Evolutionary conservation across 2,888 invertebrate genomes (phyloP).

Genomic region (Campoletis raptor): DNA sequence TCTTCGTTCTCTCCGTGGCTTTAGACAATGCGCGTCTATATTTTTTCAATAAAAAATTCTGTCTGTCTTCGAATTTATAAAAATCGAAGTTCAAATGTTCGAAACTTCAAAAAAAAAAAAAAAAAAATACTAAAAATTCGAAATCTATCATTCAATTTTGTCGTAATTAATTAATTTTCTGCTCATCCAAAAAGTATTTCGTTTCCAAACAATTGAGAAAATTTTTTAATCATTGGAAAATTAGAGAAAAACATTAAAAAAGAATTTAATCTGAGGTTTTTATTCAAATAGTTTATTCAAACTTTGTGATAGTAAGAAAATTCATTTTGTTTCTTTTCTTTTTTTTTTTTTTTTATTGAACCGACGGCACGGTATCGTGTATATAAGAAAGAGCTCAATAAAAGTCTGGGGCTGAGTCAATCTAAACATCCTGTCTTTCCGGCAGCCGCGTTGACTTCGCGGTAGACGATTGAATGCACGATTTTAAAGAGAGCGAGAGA

Average conservation of each 20-base stretch:
- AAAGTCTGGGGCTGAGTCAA: slow-evolving; percentile 75
- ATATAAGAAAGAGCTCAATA: slow-evolving; percentile 71
- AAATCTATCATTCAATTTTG: too few relatives aligned
- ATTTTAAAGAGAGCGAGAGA: slow-evolving; percentile 30
- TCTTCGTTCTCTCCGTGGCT: neutral
- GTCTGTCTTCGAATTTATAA: neutral
- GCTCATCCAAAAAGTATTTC: neutral
- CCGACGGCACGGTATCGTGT: neutral
- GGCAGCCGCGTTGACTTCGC: slow-evolving; percentile 61
- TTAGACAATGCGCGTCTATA: neutral
- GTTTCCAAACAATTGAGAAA: too few relatives aligned
- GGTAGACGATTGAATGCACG: slow-evolving; percentile 35
- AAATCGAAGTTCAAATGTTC: neutral
- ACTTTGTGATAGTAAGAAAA: neutral
- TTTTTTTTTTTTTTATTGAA: slow-evolving; percentile 10
- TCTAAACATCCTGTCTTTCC: slow-evolving; percentile 79
- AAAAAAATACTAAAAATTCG: neutral
- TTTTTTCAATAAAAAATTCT: neutral
- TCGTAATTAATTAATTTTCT: neutral
- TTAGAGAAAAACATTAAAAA: neutral
- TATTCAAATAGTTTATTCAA: neutral
- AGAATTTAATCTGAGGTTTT: neutral
- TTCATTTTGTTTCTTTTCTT: neutral
- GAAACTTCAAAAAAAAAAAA: neutral
- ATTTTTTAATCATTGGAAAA: neutral